Base-by-base conservation (phyloP, 1,140 invertebrate species). In the Drosophila parabipectinata region DNA sequence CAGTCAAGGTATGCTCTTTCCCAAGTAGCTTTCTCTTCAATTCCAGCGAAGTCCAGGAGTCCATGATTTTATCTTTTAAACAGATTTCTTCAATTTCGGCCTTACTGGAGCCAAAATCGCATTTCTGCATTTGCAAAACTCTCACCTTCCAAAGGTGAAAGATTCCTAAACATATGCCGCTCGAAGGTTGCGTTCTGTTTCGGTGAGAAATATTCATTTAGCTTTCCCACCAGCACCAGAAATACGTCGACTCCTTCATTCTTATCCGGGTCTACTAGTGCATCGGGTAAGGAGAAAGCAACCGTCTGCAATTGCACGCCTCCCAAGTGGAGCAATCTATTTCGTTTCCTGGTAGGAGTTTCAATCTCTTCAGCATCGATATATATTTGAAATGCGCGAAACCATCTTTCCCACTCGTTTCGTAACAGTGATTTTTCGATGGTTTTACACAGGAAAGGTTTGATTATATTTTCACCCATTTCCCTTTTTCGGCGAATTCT, bases 171-270 rank as follows among this genome's bases (percentile, higher is more conserved):
- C 21, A 64, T 18, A 32, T 72, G 68, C 32, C 68, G 30, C 15
- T 72, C 60, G 26, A 72, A 72, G 14, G 60, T 58, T 24, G 48
- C 58, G n/a, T 72, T 72, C 45, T 47, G 37, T 57, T 58, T 58
- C 18, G n/a, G 37, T 2, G 37, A 54, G 50, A 72, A 64, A 47
- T 72, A 58, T 28, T 32, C 28, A 28, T 63, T 63, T 30, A 63
- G 39, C 30, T 63, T 72, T n/a, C 51, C 5, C n/a, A 58, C 39
- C 5, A 71, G 37, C 15, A 53, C 53, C 48, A 41, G 39, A 53
- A 64, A 64, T 52, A 59, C 68, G 26, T 66, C 50, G 8, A 15
- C 18, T 47, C 58, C 8, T 45, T 41, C 21, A 21, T 21, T 21
- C 18, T 18, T 18, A 18, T 18, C 18, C 1, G 18, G 18, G 18